Evolutionary conservation across 1,140 invertebrate species (phyloP).

Genomic region (Drosophila fuyamai): DNA sequence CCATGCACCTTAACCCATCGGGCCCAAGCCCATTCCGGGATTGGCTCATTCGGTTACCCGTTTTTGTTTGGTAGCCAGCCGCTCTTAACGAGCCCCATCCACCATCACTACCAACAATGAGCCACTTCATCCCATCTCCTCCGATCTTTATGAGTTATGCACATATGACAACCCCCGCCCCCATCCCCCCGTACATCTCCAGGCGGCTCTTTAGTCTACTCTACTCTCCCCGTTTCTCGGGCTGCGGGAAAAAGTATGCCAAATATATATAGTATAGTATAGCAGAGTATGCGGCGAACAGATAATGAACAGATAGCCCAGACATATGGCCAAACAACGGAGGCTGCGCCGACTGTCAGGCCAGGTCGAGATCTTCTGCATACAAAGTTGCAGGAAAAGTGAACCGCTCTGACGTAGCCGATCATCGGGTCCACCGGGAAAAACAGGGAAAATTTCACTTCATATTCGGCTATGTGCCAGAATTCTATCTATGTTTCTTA

Average conservation of each 20-base stretch:
- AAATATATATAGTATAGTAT: slow-evolving; percentile 33
- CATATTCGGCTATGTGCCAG: background rate
- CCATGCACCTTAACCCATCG: slow-evolving; percentile 79
- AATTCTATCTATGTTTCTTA: background rate
- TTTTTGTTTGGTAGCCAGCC: slow-evolving; percentile 30
- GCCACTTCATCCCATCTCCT: slow-evolving; percentile 10
- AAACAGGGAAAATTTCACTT: background rate
- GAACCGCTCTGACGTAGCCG: slow-evolving; percentile 39
- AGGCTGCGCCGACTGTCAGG: slow-evolving; percentile 42
- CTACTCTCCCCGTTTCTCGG: slow-evolving; percentile 32
- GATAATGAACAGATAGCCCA: slow-evolving; percentile 70
- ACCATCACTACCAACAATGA: slow-evolving; percentile 31
- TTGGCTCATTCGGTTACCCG: slow-evolving; percentile 33
- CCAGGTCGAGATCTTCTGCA: slow-evolving; percentile 68
- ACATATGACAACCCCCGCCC: slow-evolving; percentile 57
- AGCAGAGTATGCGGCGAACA: slow-evolving; percentile 26
- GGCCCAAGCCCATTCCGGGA: slow-evolving; percentile 72
- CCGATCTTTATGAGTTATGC: slow-evolving; percentile 73
- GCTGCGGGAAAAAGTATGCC: slow-evolving; percentile 63
- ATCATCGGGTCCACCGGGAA: slow-evolving; percentile 19
- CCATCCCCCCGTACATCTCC: background rate
- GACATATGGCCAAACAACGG: slow-evolving; percentile 25
- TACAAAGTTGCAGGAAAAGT: slow-evolving; percentile 64
- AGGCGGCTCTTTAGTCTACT: slow-evolving; percentile 6
- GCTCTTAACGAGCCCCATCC: slow-evolving; percentile 42